phyloP scores from a whole-genome alignment of 64 coral and sea anemone species.

The Montipora efflorescens region DNA sequence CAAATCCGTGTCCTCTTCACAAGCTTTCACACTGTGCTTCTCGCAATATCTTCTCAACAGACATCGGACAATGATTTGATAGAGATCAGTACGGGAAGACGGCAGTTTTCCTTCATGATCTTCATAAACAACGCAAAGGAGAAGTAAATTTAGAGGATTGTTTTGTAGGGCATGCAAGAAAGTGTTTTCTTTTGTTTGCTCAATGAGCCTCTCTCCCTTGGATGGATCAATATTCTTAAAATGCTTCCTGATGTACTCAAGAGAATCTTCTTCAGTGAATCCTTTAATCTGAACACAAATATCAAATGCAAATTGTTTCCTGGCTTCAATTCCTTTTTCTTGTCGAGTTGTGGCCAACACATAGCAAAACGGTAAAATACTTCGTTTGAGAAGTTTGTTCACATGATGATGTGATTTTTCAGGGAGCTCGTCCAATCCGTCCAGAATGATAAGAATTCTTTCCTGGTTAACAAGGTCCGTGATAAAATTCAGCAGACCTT shows the following conservation, averaged over 20 bases:
- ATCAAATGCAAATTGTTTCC: slow-evolving; percentile 8
- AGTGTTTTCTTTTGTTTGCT: neutral
- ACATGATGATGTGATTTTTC: too few relatives aligned
- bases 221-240: neutral
- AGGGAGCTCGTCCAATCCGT: too few relatives aligned
- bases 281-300: slow-evolving; percentile 18
- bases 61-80: slow-evolving; percentile 15
- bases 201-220: slow-evolving; percentile 3
- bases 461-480: too few relatives aligned
- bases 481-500: too few relatives aligned
- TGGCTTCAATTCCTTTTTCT: slow-evolving; percentile 32
- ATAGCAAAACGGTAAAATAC: neutral
- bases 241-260: neutral
- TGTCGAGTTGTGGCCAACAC: slow-evolving; percentile 14
- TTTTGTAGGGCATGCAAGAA: neutral
- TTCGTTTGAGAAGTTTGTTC: neutral
- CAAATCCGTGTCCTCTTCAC: neutral
- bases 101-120: slow-evolving; percentile 43
- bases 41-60: neutral
- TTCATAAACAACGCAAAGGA: slow-evolving; percentile 62
- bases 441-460: too few relatives aligned
- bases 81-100: slow-evolving; percentile 20
- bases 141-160: slow-evolving; percentile 31
- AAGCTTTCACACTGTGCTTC: neutral
- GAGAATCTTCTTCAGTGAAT: neutral